These are phyloP conservation scores for Pseudomyrmex dendroicus DNA, from an alignment of 1,140 invertebrate genomes.

Conservation along the genomic window DNA sequence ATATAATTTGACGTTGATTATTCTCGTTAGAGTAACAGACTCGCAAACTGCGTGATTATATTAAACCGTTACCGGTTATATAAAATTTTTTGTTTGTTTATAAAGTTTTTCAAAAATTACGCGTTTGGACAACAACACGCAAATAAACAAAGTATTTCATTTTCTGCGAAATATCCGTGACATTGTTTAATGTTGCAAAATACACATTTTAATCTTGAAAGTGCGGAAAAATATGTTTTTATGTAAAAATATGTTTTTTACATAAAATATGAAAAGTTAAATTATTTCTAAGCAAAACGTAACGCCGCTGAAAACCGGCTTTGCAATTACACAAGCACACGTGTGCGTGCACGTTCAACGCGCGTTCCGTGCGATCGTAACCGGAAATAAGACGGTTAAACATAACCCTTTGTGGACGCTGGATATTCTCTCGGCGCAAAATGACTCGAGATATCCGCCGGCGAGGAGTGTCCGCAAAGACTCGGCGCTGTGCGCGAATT, in stretches of 20 bases:
- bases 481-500: background rate
- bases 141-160: too few species aligned
- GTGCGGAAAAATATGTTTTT: background rate
- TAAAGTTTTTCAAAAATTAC: background rate
- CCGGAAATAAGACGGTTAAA: background rate
- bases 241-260: too few species aligned
- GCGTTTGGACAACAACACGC: too few species aligned
- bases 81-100: background rate
- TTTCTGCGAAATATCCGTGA: too few species aligned
- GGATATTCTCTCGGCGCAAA: constrained; percentile 9
- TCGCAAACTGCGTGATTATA: background rate
- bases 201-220: background rate
- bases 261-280: background rate
- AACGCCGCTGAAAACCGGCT: too few species aligned
- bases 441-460: background rate
- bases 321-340: background rate
- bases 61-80: background rate
- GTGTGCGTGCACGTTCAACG: too few species aligned
- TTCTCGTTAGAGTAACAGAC: background rate
- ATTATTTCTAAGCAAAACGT: background rate
- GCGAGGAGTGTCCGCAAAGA: background rate
- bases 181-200: too few species aligned
- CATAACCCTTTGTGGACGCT: background rate
- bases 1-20: constrained; percentile 9
- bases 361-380: background rate